These are phyloP conservation scores for Drepanosiphum platanoidis DNA, from an alignment of 2,888 invertebrate genomes.

Conservation along the genomic window DNA sequence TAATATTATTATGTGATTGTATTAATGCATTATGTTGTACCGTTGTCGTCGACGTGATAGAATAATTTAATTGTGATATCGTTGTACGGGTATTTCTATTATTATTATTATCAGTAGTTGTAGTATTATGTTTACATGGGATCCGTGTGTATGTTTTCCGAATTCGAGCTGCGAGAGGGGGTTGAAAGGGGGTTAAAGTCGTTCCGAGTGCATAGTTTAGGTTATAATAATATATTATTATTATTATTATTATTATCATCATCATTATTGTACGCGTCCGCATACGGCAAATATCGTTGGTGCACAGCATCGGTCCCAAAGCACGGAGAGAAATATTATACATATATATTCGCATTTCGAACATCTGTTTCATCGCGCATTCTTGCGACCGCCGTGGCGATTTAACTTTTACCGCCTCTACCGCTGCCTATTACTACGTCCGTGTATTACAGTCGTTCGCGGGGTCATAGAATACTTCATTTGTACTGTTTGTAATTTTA, in stretches of 20 bases:
- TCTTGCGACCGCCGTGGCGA: neutral
- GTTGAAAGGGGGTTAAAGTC: no score
- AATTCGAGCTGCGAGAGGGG: no score
- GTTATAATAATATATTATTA: neutral
- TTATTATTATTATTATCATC: neutral
- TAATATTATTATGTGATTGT: no score
- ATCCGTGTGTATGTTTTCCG: neutral
- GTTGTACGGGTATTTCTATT: no score
- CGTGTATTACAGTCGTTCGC: neutral
- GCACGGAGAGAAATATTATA: neutral
- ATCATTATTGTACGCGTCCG: neutral
- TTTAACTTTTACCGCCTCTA: slow-evolving; percentile 33
- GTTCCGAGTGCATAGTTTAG: slow-evolving; percentile 13
- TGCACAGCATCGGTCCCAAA: neutral
- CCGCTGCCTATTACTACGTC: no score
- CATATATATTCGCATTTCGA: neutral
- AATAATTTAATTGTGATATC: no score
- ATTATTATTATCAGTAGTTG: no score
- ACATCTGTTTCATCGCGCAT: slow-evolving; percentile 22
- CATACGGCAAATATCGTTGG: no score
- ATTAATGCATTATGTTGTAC: no score
- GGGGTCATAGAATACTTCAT: neutral
- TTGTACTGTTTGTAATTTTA: no score
- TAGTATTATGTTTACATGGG: neutral
- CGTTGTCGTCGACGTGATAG: neutral